phyloP scores from a whole-genome alignment of 2,113 vertebrate species.

The Sprattus sprattus region DNA sequence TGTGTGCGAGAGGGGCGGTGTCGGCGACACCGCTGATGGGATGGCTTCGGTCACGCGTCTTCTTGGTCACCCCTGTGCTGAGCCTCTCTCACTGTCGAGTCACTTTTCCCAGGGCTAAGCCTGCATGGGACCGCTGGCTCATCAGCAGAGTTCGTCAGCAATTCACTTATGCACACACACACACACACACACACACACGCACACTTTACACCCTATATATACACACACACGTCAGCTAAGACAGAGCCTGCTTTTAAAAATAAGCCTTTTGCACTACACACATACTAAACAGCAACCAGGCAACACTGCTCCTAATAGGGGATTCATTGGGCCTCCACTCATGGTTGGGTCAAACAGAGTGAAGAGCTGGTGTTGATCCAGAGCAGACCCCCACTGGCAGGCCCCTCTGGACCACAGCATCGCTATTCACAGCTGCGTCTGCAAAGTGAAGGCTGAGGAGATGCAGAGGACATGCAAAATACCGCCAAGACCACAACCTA shows the following conservation, averaged over 20 bases:
- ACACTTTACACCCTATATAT: neutral
- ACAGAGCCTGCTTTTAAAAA: neutral
- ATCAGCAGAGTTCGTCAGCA: neutral
- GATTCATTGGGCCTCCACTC: neutral
- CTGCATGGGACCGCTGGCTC: neutral
- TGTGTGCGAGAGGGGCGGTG: neutral
- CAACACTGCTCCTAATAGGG: neutral
- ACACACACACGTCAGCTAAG: slow-evolving; percentile 43
- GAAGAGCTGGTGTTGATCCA: neutral
- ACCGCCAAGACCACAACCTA: neutral
- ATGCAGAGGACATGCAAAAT: neutral
- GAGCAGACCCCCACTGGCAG: neutral
- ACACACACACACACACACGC: neutral
- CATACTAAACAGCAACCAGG: neutral
- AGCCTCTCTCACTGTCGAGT: neutral
- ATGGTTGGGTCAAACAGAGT: neutral
- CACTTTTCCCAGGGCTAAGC: neutral
- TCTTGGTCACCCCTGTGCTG: neutral
- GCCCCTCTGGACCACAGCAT: neutral
- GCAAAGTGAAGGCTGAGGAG: neutral
- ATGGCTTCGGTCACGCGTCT: neutral
- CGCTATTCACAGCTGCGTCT: neutral
- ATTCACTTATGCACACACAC: neutral
- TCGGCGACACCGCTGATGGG: too few species aligned
- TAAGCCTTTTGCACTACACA: neutral